Conservation (phyloP, 2,888 invertebrate species). For the Stenoptilia bipunctidactyla region DNA sequence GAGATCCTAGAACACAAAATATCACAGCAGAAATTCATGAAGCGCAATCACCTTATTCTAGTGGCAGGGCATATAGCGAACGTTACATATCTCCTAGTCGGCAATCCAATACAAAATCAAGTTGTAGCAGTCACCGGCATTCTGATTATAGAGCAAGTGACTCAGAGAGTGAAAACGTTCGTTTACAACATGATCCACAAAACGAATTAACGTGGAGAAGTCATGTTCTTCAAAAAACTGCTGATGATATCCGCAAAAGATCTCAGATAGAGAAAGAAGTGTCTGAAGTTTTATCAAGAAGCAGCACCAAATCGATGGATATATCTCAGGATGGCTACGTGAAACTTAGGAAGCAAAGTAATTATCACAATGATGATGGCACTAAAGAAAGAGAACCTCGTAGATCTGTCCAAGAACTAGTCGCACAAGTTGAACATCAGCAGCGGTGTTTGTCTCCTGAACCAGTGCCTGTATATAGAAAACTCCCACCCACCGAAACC, state of each 20-base stretch:
- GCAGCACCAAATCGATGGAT: slow-evolving; percentile 42
- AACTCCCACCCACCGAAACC: slow-evolving; percentile 38
- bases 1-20: slow-evolving; percentile 34
- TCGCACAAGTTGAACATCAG: slow-evolving; percentile 72
- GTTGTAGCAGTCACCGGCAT: slow-evolving; percentile 30
- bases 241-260: slow-evolving; percentile 54
- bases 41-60: slow-evolving; percentile 48
- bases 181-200: slow-evolving; percentile 21
- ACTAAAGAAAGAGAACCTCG: slow-evolving; percentile 45
- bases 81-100: slow-evolving; percentile 43
- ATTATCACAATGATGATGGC: slow-evolving; percentile 27
- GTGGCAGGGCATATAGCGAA: slow-evolving; percentile 40
- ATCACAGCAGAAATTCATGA: slow-evolving; percentile 62
- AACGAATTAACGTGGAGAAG: slow-evolving; percentile 50
- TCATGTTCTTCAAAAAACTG: slow-evolving; percentile 58
- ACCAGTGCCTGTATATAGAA: slow-evolving; percentile 38
- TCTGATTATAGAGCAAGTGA: slow-evolving; percentile 31
- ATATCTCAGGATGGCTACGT: slow-evolving; percentile 66
- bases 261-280: slow-evolving; percentile 51
- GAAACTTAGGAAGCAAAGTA: slow-evolving; percentile 48
- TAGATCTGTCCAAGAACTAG: slow-evolving; percentile 74
- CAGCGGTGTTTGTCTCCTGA: slow-evolving; percentile 51
- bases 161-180: slow-evolving; percentile 29
- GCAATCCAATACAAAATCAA: slow-evolving; percentile 42
- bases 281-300: slow-evolving; percentile 37